Evolutionary conservation across 2,113 vertebrate species (phyloP).

Genomic region (Vulpes vulpes): DNA sequence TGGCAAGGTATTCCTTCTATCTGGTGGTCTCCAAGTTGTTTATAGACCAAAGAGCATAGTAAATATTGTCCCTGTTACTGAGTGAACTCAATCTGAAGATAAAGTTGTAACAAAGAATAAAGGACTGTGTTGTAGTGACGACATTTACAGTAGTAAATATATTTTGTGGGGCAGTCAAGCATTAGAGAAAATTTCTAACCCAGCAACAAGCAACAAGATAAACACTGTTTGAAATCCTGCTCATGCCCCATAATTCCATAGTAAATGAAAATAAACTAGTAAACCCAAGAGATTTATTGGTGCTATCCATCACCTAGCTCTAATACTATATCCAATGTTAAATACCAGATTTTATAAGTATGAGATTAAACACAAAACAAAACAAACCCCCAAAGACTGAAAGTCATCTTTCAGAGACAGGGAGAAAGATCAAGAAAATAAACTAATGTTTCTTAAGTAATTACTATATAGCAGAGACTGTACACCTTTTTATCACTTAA

Average conservation of each 20-base stretch:
- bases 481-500: background rate
- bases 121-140: background rate
- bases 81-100: background rate
- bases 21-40: background rate
- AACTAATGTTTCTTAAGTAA: background rate
- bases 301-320: background rate
- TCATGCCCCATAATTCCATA: background rate
- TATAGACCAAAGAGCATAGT: background rate
- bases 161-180: background rate
- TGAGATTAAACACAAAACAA: background rate
- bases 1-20: background rate
- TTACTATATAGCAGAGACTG: background rate
- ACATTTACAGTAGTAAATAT: background rate
- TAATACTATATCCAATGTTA: slow-evolving; percentile 2
- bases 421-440: slow-evolving; percentile 5
- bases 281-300: background rate
- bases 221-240: background rate
- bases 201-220: background rate
- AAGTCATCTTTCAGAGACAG: background rate
- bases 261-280: background rate
- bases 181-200: background rate
- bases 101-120: slow-evolving; percentile 22
- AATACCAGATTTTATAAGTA: slow-evolving; percentile 19
- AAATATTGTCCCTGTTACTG: background rate
- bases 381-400: background rate